Conservation (phyloP, 1,140 invertebrate genomes). For the Trinorchestia longiramus region DNA sequence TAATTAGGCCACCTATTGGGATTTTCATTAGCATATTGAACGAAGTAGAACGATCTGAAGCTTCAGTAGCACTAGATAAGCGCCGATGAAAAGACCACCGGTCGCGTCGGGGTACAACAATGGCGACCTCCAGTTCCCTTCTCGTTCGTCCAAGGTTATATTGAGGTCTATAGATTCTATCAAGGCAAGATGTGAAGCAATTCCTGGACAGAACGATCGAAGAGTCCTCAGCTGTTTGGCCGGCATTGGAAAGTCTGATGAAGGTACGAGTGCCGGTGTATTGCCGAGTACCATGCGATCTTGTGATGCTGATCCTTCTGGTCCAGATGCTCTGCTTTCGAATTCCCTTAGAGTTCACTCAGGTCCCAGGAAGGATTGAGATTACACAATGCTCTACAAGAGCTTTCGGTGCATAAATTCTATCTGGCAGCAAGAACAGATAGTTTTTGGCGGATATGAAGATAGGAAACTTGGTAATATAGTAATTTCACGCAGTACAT, state of each 20-base stretch:
- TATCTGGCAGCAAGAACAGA: background rate
- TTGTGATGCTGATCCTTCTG: background rate
- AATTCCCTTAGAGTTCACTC: background rate
- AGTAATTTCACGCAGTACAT: background rate
- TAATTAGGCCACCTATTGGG: background rate
- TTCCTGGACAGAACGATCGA: conserved; percentile 2
- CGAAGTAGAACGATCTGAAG: background rate
- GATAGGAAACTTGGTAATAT: background rate
- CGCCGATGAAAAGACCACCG: conserved; percentile 15
- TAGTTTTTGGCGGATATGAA: background rate
- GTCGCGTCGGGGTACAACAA: background rate
- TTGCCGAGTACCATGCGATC: background rate
- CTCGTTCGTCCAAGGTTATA: background rate
- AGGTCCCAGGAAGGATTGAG: background rate
- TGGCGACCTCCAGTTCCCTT: background rate
- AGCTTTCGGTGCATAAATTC: background rate
- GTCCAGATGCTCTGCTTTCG: background rate
- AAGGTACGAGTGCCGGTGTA: background rate
- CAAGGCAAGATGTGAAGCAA: conserved; percentile 5
- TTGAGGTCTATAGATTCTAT: conserved; percentile 34
- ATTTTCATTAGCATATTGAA: conserved; percentile 50
- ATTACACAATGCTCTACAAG: background rate
- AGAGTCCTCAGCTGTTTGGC: conserved; percentile 11
- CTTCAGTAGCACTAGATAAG: conserved; percentile 11
- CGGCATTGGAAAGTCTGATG: conserved; percentile 40